Evolutionary conservation across 2,888 invertebrate species (phyloP).

Genomic region (Athrips mouffetella): DNA sequence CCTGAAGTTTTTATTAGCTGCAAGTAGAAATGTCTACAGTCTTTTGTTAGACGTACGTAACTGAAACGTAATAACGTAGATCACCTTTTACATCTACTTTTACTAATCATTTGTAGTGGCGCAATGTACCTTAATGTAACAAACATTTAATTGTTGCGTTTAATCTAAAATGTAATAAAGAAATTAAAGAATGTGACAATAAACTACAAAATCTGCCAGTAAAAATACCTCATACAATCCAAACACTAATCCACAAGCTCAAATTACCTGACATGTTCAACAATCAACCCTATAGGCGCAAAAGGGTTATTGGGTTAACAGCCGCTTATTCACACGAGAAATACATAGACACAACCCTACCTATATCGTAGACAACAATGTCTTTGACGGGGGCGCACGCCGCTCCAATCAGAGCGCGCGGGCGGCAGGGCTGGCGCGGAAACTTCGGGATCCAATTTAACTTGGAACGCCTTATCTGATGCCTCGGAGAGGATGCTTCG

Average conservation of each 20-base stretch:
- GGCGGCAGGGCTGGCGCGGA: constrained; percentile 60
- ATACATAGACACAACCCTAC: constrained; percentile 40
- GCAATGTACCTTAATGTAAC: too few species aligned
- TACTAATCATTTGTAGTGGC: too few species aligned
- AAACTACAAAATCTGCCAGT: too few species aligned
- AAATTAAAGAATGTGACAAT: too few species aligned
- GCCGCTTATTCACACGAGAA: constrained; percentile 27
- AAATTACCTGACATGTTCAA: background rate
- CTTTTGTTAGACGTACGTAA: too few species aligned
- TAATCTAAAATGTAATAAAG: too few species aligned
- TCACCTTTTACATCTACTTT: too few species aligned
- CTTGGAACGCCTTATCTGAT: constrained; percentile 76
- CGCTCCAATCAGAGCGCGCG: constrained; percentile 63
- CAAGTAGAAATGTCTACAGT: too few species aligned
- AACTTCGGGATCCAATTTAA: constrained; percentile 77
- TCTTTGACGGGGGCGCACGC: constrained; percentile 54
- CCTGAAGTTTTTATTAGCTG: background rate
- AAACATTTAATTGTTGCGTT: too few species aligned
- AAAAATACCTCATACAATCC: too few species aligned
- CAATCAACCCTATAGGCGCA: background rate
- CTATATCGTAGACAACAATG: constrained; percentile 47
- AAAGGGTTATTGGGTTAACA: constrained; percentile 14
- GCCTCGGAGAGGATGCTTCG: constrained; percentile 64
- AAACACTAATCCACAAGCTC: too few species aligned
- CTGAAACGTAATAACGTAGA: too few species aligned